A percentile compares a stretch with the other conserved stretches of the same genome.
Conservation (phyloP, 1,140 invertebrate species). For the Drosophila tsacasi region DNA sequence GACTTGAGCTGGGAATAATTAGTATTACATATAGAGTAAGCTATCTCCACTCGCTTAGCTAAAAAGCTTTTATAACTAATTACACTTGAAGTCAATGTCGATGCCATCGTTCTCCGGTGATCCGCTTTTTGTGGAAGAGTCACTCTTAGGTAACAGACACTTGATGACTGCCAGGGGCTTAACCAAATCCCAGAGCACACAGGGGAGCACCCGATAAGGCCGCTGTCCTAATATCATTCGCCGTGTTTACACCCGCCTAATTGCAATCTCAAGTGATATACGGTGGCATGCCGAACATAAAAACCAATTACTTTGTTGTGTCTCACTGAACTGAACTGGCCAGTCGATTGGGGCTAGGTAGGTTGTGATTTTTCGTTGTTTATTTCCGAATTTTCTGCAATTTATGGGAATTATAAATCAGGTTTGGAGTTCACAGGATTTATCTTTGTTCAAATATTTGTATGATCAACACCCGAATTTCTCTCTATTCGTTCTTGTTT, state of each 20-base stretch:
- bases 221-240: constrained; percentile 16
- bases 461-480: not conserved
- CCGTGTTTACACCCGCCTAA: constrained; percentile 34
- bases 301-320: constrained; percentile 23
- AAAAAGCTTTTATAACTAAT: constrained; percentile 26
- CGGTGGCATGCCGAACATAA: constrained; percentile 20
- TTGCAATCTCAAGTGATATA: constrained; percentile 49
- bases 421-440: not conserved
- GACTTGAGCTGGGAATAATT: not conserved
- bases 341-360: not conserved
- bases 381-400: constrained; percentile 6
- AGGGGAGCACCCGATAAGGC: constrained; percentile 38
- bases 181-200: constrained; percentile 20
- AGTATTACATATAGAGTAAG: not conserved
- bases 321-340: constrained; percentile 3
- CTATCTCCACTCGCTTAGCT: constrained; percentile 23
- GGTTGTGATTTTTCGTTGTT: constrained; percentile 20
- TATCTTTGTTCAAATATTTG: not conserved
- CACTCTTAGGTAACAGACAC: constrained; percentile 45
- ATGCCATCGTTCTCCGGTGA: constrained; percentile 34
- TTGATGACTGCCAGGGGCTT: constrained; percentile 21
- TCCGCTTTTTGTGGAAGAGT: constrained; percentile 30
- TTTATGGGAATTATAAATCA: constrained; percentile 9
- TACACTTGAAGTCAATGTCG: constrained; percentile 42
- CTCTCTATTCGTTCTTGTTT: not conserved